phyloP scores from a whole-genome alignment of 2,888 invertebrate genomes.

The Rhorus exstirpatorius region DNA sequence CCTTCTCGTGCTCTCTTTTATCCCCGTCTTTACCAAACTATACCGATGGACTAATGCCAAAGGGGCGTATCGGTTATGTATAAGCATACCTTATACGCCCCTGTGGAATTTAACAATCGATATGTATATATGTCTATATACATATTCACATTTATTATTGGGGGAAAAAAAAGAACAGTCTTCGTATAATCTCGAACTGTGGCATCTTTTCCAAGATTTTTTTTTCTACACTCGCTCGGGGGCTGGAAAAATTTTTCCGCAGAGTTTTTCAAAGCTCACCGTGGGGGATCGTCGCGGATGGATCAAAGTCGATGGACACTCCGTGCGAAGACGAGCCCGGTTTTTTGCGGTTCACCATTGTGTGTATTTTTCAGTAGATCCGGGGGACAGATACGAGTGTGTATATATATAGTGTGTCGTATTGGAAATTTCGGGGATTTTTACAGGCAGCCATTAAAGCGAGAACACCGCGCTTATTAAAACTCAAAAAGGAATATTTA shows the following conservation, averaged over 20 bases:
- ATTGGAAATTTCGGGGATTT: no score
- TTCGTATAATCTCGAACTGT: constrained; percentile 27
- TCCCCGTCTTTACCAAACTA: not conserved
- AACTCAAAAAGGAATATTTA: no score
- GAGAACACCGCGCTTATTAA: no score
- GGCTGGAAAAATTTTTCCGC: constrained; percentile 8
- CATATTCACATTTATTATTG: not conserved
- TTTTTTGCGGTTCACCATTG: constrained; percentile 11
- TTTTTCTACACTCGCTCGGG: constrained; percentile 22
- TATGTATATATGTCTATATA: not conserved
- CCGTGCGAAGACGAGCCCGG: constrained; percentile 12
- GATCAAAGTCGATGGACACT: constrained; percentile 43
- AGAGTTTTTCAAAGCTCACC: constrained; percentile 3
- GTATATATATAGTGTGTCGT: no score
- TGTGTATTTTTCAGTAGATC: constrained; percentile 11
- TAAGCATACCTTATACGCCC: no score
- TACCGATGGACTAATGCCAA: no score
- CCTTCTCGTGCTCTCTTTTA: constrained; percentile 14
- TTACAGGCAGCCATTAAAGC: no score
- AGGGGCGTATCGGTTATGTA: no score
- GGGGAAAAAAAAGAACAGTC: not conserved
- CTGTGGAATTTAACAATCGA: no score
- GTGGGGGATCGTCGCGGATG: constrained; percentile 9
- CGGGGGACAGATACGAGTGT: not conserved
- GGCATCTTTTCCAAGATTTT: constrained; percentile 47